Evolutionary conservation across 2,113 vertebrate genomes (phyloP).

Genomic region (Smithornis capensis): DNA sequence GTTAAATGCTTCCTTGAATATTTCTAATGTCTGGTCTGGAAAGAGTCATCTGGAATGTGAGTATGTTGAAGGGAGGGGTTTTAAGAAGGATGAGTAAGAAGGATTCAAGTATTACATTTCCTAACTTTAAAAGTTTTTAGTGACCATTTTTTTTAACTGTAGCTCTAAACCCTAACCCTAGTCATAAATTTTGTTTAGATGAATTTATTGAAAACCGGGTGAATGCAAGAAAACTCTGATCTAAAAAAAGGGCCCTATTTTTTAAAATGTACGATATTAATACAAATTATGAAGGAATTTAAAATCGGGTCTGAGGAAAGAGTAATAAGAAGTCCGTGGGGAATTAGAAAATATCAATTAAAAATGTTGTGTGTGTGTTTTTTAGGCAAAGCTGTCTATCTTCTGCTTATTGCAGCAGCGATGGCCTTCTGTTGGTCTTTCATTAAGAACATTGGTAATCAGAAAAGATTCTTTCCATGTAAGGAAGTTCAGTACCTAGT

Average conservation of each 20-base stretch:
- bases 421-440: background rate
- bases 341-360: background rate
- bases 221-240: background rate
- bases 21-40: slow-evolving; percentile 7
- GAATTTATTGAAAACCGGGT: background rate
- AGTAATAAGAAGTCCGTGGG: background rate
- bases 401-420: fast-evolving
- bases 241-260: background rate
- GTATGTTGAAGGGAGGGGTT: background rate
- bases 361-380: background rate
- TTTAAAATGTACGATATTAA: background rate
- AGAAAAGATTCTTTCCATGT: too few species aligned
- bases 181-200: background rate
- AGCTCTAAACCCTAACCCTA: background rate
- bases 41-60: background rate
- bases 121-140: background rate
- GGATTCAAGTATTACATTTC: background rate
- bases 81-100: background rate
- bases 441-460: background rate
- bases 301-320: background rate
- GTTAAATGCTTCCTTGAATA: background rate
- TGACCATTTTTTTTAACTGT: background rate
- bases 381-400: background rate
- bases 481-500: background rate
- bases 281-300: background rate